A percentile compares a stretch with the other conserved stretches of the same genome.
phyloP scores from a whole-genome alignment of 1,140 invertebrate genomes.

The Papilio aristodemus region DNA sequence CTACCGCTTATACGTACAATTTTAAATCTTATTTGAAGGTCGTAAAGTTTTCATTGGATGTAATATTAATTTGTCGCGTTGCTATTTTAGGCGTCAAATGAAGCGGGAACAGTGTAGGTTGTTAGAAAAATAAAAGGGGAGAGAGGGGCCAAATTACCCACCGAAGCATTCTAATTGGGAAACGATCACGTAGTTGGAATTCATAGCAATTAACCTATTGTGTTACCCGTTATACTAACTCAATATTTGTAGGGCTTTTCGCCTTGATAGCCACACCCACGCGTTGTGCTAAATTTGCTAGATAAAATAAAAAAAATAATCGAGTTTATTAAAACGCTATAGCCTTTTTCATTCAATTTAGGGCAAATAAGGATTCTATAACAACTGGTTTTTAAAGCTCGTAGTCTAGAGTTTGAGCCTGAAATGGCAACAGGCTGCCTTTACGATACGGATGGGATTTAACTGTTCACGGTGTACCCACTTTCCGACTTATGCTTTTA shows the following conservation, averaged over 20 bases:
- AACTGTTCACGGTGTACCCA: too few relatives aligned
- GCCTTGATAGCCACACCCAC: slow-evolving; percentile 13
- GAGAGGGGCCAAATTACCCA: slow-evolving; percentile 26
- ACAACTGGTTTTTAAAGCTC: too few relatives aligned
- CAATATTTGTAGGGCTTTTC: slow-evolving; percentile 22
- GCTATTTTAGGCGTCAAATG: slow-evolving; percentile 52
- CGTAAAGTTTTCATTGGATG: slow-evolving; percentile 30
- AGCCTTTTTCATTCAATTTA: background rate
- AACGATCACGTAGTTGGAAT: slow-evolving; percentile 44
- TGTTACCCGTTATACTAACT: slow-evolving; percentile 34
- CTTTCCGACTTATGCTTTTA: too few relatives aligned
- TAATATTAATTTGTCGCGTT: slow-evolving; percentile 34
- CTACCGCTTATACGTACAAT: background rate
- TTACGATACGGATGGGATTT: too few relatives aligned
- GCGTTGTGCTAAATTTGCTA: background rate
- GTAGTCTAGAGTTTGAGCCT: too few relatives aligned
- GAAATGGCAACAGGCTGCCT: too few relatives aligned
- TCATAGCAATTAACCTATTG: slow-evolving; percentile 44
- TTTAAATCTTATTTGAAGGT: slow-evolving; percentile 27
- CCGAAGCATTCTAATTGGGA: slow-evolving; percentile 25
- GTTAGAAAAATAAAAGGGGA: slow-evolving; percentile 25
- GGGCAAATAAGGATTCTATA: background rate
- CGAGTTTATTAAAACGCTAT: background rate
- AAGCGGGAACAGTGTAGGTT: slow-evolving; percentile 38
- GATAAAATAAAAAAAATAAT: background rate